Percentiles rank a stretch among this genome's conserved stretches.
These are phyloP conservation scores for Smutsia temminckii DNA, from an alignment of 2,797 vertebrate genomes.

Conservation along the genomic window DNA sequence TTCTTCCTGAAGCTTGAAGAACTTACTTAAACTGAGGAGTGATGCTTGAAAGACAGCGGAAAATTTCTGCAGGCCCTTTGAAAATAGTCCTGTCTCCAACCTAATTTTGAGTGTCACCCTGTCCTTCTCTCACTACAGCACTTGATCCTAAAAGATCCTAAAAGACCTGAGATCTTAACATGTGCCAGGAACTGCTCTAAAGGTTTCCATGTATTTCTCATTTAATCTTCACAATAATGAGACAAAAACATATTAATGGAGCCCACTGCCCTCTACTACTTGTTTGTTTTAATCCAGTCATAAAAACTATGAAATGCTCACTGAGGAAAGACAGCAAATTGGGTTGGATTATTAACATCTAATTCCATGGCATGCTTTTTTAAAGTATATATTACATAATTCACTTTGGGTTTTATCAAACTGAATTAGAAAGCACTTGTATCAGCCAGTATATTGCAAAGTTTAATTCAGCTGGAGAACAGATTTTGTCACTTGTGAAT, in stretches of 20 bases:
- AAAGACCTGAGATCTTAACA: not conserved
- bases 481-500: not conserved
- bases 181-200: not conserved
- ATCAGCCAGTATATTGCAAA: not conserved
- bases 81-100: not conserved
- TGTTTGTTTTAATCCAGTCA: not conserved
- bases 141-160: not conserved
- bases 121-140: not conserved
- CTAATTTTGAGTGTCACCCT: not conserved
- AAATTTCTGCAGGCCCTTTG: not conserved
- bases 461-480: not conserved
- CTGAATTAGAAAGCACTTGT: slow-evolving; percentile 18
- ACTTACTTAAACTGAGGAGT: not conserved
- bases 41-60: not conserved
- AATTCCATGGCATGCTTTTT: not conserved
- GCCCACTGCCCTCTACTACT: not conserved
- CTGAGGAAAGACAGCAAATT: not conserved
- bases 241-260: not conserved
- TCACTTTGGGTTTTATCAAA: slow-evolving; percentile 35
- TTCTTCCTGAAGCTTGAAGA: slow-evolving; percentile 12
- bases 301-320: not conserved
- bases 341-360: not conserved
- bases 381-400: slow-evolving; percentile 7
- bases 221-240: slow-evolving; percentile 4
- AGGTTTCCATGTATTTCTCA: not conserved